A percentile compares a stretch with the other conserved stretches of the same genome.
Evolutionary conservation across 2,113 vertebrate species (phyloP).

Genomic region (Nymphicus hollandicus): DNA sequence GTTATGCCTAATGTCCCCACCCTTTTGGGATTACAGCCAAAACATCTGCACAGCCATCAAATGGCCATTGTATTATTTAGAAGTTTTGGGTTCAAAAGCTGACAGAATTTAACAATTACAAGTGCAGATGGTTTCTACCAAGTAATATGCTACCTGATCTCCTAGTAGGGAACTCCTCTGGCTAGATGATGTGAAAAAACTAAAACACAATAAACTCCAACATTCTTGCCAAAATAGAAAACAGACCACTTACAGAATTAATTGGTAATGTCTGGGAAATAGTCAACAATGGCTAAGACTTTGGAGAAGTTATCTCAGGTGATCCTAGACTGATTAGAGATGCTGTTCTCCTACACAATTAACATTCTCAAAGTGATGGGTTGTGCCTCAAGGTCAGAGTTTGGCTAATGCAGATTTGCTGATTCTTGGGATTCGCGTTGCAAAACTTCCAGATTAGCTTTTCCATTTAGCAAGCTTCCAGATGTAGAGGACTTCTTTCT

Average conservation of each 20-base stretch:
- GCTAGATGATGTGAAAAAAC: background rate
- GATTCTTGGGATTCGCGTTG: background rate
- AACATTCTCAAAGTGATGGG: background rate
- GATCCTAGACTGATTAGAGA: background rate
- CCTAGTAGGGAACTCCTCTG: background rate
- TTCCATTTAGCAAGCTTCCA: background rate
- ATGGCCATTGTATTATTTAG: background rate
- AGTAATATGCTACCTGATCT: background rate
- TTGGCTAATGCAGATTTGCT: background rate
- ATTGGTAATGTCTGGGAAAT: background rate
- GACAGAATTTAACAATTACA: background rate
- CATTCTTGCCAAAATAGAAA: background rate
- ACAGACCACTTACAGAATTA: background rate
- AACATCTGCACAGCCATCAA: background rate
- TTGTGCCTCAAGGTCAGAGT: background rate
- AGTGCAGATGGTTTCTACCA: background rate
- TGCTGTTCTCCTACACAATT: background rate
- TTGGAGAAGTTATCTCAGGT: background rate
- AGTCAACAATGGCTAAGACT: background rate
- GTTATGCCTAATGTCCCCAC: background rate
- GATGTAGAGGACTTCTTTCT: background rate
- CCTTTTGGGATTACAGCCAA: background rate
- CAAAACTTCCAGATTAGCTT: background rate
- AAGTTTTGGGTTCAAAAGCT: background rate
- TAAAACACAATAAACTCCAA: background rate